A percentile compares a stretch with the other conserved stretches of the same genome.
Evolutionary conservation across 2,888 invertebrate genomes (phyloP).

Genomic region (Drosophila anomalata): DNA sequence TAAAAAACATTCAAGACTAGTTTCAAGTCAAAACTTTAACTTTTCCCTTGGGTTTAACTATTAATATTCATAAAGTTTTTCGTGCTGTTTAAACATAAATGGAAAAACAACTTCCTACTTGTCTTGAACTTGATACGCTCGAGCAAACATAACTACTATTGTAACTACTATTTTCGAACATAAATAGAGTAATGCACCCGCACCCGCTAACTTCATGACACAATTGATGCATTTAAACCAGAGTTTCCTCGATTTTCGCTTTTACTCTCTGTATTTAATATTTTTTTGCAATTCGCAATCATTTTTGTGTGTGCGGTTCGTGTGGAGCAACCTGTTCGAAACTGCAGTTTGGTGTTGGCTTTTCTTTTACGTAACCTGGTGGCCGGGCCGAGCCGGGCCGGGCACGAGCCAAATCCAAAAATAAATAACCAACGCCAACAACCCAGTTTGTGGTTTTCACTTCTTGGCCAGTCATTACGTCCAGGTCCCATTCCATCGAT

Average conservation of each 20-base stretch:
- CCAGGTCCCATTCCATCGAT: constrained; percentile 6
- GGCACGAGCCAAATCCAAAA: constrained; percentile 62
- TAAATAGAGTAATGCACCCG: constrained; percentile 35
- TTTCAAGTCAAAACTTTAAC: constrained; percentile 3
- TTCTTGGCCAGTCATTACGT: constrained; percentile 21
- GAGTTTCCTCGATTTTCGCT: constrained; percentile 61
- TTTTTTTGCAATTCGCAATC: constrained; percentile 64
- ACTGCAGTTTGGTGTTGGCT: constrained; percentile 54
- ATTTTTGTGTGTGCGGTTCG: constrained; percentile 35
- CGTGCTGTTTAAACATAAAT: constrained; percentile 21
- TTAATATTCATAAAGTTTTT: constrained; percentile 22
- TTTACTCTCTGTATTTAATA: constrained; percentile 20
- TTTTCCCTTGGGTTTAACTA: constrained; percentile 26
- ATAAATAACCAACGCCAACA: constrained; percentile 43
- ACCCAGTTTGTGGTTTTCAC: constrained; percentile 40
- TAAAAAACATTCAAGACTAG: no score
- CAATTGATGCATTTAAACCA: constrained; percentile 40
- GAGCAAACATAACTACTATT: constrained; percentile 8
- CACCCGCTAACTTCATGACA: constrained; percentile 38
- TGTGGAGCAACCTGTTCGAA: constrained; percentile 48
- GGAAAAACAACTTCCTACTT: constrained; percentile 37
- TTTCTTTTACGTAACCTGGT: constrained; percentile 68
- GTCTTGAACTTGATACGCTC: constrained; percentile 60
- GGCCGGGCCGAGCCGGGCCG: constrained; percentile 13
- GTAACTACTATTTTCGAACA: constrained; percentile 1